phyloP scores from a whole-genome alignment of 2,888 invertebrate genomes.

The Resseliella maxima region DNA sequence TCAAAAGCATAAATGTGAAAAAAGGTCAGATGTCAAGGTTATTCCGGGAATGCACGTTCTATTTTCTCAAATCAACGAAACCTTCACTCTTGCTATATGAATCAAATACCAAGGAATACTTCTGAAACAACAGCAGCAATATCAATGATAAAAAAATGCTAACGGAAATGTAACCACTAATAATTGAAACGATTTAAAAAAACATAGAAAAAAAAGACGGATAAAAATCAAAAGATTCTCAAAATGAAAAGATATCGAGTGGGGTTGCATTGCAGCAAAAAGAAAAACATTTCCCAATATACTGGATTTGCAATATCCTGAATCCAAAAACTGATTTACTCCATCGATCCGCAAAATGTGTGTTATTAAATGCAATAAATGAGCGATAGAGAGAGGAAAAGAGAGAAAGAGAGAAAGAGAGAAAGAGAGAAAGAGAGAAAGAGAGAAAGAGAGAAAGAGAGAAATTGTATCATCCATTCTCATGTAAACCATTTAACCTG shows the following conservation, averaged over 20 bases:
- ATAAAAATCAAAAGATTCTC: background rate
- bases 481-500: slow-evolving; percentile 32
- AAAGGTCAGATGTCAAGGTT: slow-evolving; percentile 46
- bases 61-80: background rate
- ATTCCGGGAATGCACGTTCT: background rate
- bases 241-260: background rate
- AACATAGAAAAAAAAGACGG: background rate
- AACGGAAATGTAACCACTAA: too few species aligned
- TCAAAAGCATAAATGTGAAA: background rate
- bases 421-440: background rate
- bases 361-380: background rate
- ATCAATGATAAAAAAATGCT: too few species aligned
- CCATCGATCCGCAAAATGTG: background rate
- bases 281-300: background rate
- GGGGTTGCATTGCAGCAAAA: background rate
- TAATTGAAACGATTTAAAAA: background rate
- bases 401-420: background rate
- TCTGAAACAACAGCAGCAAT: too few species aligned
- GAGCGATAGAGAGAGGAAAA: too few species aligned
- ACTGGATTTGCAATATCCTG: background rate
- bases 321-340: background rate
- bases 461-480: background rate
- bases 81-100: background rate
- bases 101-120: too few species aligned
- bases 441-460: background rate